Base-by-base conservation (phyloP, 2,113 vertebrate species). In the Strix aluco region DNA sequence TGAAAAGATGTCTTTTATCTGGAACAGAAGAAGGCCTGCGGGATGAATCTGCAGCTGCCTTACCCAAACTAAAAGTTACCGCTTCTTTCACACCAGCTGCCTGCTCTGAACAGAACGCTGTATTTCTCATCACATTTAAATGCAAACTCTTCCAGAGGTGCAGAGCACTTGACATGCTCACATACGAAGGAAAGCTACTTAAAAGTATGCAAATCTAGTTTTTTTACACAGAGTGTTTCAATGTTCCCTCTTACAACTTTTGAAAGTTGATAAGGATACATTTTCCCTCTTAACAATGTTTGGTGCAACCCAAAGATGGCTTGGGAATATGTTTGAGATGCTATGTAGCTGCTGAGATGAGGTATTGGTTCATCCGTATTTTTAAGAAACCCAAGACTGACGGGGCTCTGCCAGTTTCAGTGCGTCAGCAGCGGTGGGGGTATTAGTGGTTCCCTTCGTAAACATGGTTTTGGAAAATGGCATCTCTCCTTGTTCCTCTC, bases 361-460 rank as follows among this genome's bases (percentile, higher is more conserved):
- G 15, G 18, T n/a, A 4, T 29, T 2, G 27, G 2, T 6, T 51
- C 30, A 5, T 9, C 42, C 7, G 18, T 4, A 2, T 40, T 82
- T 84, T 42, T 42, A 55, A 22, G 47, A 40, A 70, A 25, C 7
- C 0, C 18, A 5, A 55, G 47, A 3, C 19, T 27, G 9, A 3
- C 0, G 3, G 26, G 51, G 55, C 61, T 29, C 51, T n/a, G 73
- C 29, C 9, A 4, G 19, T 25, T 19, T 30, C 49, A 4, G 83
- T 0, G 26, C 0, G 0, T 0, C 30, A 16, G 2, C 30, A 36
- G 36, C 2, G 0, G 1, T 4, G 34, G 0, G n/a, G 40, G 2
- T 17, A 23, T 22, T 2, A 6, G 20, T 2, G 36, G 11, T 38
- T 10, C 26, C 15, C 18, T 13, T 77, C 3, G 2, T 11, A 15